Conservation (phyloP, 2,797 vertebrate genomes). For the Paratrypauchen microcephalus region DNA sequence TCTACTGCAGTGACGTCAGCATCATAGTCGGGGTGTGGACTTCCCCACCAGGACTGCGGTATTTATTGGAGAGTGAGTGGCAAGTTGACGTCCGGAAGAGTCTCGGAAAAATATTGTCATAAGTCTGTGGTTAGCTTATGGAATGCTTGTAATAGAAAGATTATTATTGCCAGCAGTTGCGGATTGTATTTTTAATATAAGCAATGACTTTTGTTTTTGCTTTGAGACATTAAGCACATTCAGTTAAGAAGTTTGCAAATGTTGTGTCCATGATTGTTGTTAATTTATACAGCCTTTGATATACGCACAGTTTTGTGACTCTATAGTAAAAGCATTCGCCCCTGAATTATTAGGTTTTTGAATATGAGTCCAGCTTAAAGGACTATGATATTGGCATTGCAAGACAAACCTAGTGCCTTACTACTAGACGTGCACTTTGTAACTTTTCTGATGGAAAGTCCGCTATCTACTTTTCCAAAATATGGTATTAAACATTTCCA, state of each 20-base stretch:
- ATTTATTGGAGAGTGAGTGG: constrained; percentile 69
- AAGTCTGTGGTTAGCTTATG: constrained; percentile 46
- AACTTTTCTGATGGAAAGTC: background rate
- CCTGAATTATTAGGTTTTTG: background rate
- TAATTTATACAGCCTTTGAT: background rate
- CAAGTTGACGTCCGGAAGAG: constrained; percentile 53
- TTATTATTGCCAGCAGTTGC: constrained; percentile 24
- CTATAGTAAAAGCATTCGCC: too few species aligned
- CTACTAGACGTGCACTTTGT: background rate
- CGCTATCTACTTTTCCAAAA: too few species aligned
- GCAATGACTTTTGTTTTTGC: constrained; percentile 15
- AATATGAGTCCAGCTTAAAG: background rate
- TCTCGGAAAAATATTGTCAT: constrained; percentile 54
- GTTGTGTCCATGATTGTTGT: background rate
- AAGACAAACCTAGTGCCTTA: background rate
- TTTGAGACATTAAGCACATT: constrained; percentile 6
- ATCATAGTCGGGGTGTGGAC: constrained; percentile 60
- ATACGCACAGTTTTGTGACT: background rate
- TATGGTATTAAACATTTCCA: too few species aligned
- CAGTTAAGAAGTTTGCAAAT: background rate
- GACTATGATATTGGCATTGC: background rate
- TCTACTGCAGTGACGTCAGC: constrained; percentile 40
- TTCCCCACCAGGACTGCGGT: constrained; percentile 64
- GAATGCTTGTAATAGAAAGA: constrained; percentile 35
- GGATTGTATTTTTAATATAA: constrained; percentile 8